A percentile compares a stretch with the other conserved stretches of the same genome.
These are phyloP conservation scores for Drosophila kuntzei DNA, from an alignment of 2,888 invertebrate genomes.

Conservation along the genomic window DNA sequence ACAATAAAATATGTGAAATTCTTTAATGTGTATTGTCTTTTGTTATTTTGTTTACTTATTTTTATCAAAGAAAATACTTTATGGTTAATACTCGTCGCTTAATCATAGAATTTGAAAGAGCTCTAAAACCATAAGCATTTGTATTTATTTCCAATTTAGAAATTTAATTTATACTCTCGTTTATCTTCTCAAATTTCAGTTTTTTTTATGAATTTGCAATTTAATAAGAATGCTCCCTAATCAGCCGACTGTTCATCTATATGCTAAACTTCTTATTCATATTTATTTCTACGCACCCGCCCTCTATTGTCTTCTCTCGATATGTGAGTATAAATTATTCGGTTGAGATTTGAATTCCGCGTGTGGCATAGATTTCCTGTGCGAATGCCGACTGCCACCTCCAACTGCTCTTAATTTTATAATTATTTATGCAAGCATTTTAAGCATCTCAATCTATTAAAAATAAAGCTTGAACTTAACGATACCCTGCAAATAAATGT, in stretches of 20 bases:
- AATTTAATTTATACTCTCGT: slow-evolving; percentile 19
- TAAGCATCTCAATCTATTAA: neutral
- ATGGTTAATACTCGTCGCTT: too few relatives aligned
- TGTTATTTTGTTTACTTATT: too few relatives aligned
- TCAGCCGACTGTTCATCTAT: slow-evolving; percentile 39
- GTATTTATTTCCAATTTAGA: slow-evolving; percentile 1
- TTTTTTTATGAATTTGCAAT: slow-evolving; percentile 37
- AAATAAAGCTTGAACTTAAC: neutral
- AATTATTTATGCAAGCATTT: slow-evolving; percentile 25
- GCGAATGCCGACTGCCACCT: slow-evolving; percentile 16
- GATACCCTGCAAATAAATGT: slow-evolving; percentile 24
- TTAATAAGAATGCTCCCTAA: slow-evolving; percentile 41
- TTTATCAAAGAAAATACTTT: too few relatives aligned
- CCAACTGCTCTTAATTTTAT: slow-evolving; percentile 43
- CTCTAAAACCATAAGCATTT: neutral
- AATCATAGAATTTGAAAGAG: neutral
- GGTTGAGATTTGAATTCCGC: slow-evolving; percentile 28
- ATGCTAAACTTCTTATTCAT: slow-evolving; percentile 43
- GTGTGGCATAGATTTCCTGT: slow-evolving; percentile 47
- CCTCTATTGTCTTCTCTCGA: slow-evolving; percentile 13
- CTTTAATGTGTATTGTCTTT: too few relatives aligned
- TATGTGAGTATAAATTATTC: slow-evolving; percentile 16
- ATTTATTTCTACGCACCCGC: slow-evolving; percentile 26
- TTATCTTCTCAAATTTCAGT: slow-evolving; percentile 38
- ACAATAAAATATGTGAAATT: too few relatives aligned